Base-by-base conservation (phyloP, 1,140 invertebrate species). In the Drosophila kurseongensis region DNA sequence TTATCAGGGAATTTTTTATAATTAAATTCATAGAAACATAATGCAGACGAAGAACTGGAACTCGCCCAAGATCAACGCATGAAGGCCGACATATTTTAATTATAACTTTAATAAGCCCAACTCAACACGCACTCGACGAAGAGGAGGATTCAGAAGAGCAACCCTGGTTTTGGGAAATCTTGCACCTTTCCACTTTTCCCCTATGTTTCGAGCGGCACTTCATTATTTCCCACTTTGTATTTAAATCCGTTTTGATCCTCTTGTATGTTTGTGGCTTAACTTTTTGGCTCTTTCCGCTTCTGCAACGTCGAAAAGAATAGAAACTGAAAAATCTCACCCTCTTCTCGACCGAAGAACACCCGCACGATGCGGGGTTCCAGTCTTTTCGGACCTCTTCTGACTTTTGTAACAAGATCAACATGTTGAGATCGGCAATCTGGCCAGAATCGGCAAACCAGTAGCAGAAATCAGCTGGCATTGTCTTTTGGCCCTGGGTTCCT, bases 201-300 rank as follows among this genome's bases (percentile, higher is more conserved):
- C 73, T 58, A 13, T 38, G 32, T 23, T 6, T 13, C 29, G n/a
- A 57, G 48, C 72, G 81, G 79, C 84, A 88, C 67, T 88, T 88
- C 84, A 89, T 89, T 89, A 89, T 89, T 89, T 89, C 73, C 84
- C 84, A 88, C 84, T 89, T 84, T 84, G 80, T 80, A 89, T 89
- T 89, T 89, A 90, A 89, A 89, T 78, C 84, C 84, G 84, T 90
- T 89, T 75, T 89, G 84, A 89, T 89, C 84, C 84, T 80, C 80
- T 89, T 89, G 84, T 89, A 89, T 89, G 84, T 89, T 89, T 89
- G 84, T 89, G 84, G 84, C 84, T 89, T 89, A 89, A 89, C 84
- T 86, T 86, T 86, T 86, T 88, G 84, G 75, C 83, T 86, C 83
- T 86, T 88, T 88, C 76, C 83, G 83, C 83, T 69, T 88, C 58